These are phyloP conservation scores for Lytechinus pictus DNA, from an alignment of 35 echinoderm and acorn worm genomes.

Conservation along the genomic window DNA sequence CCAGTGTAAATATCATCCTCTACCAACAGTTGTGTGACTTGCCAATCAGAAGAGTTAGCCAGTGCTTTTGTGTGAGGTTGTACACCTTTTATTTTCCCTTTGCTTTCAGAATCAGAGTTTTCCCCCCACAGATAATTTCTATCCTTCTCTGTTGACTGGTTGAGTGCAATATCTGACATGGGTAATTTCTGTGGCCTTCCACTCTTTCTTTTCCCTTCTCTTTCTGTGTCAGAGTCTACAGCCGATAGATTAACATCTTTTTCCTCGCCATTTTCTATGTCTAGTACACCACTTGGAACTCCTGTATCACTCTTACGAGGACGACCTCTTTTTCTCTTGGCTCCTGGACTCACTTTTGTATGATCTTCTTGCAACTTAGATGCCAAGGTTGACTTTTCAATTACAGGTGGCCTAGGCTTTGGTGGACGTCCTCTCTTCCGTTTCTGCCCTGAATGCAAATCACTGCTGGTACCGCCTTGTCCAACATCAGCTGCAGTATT, in stretches of 20 bases:
- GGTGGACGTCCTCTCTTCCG: constrained; percentile 21
- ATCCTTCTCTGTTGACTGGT: too few relatives aligned
- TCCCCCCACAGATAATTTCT: too few relatives aligned
- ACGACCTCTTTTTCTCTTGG: neutral
- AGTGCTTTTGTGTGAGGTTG: too few relatives aligned
- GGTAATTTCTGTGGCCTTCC: neutral
- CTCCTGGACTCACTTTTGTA: neutral
- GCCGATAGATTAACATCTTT: neutral
- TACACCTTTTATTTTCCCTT: too few relatives aligned
- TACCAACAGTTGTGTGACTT: too few relatives aligned
- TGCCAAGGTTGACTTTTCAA: neutral
- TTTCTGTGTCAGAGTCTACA: neutral
- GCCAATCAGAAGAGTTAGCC: too few relatives aligned
- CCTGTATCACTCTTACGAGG: neutral
- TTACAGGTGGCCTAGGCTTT: neutral
- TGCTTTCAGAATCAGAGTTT: too few relatives aligned
- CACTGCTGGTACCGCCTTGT: neutral
- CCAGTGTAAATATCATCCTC: too few relatives aligned
- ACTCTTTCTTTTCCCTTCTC: neutral
- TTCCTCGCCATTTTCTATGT: neutral
- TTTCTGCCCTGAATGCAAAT: neutral
- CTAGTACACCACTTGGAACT: neutral
- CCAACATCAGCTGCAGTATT: neutral
- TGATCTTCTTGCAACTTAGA: neutral
- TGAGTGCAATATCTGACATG: too few relatives aligned